Conservation (phyloP, 2,797 vertebrate species). For the Lepidocolaptes lacrymiger region DNA sequence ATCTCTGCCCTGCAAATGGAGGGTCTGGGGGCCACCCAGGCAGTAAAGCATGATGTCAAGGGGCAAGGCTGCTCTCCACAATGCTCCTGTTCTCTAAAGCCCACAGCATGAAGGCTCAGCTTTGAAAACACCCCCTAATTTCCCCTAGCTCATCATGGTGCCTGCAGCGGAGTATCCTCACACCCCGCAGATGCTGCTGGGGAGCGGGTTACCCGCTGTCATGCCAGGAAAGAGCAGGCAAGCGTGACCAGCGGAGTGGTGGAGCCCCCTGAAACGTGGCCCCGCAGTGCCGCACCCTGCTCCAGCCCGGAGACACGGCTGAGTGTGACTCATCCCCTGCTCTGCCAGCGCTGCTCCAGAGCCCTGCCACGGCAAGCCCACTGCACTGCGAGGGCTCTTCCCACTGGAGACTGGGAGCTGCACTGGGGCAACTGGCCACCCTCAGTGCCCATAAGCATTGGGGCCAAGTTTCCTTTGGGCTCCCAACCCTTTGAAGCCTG, state of each 20-base stretch:
- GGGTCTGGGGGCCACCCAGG: background rate
- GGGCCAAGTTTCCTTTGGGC: background rate
- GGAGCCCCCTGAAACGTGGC: fast-evolving
- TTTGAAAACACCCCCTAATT: background rate
- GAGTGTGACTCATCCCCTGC: background rate
- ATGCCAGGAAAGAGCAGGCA: background rate
- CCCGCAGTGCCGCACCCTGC: background rate
- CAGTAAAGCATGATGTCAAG: fast-evolving
- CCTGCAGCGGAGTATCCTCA: fast-evolving
- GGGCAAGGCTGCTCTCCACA: background rate
- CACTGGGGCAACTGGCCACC: background rate
- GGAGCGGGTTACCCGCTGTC: fast-evolving
- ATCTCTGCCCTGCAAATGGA: fast-evolving
- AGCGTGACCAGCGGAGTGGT: fast-evolving
- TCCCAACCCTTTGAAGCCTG: background rate
- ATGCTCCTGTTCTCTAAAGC: fast-evolving
- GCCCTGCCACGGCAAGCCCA: background rate
- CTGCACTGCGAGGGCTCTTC: fast-evolving
- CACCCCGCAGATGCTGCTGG: background rate
- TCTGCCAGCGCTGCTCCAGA: background rate
- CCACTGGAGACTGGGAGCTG: background rate
- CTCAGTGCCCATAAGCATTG: fast-evolving
- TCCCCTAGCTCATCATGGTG: fast-evolving
- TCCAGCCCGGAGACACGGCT: background rate
- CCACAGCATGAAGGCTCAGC: fast-evolving